Percentiles rank a stretch among this genome's conserved stretches.
phyloP scores from a whole-genome alignment of 1,140 invertebrate species.

The Listronotus bonariensis region DNA sequence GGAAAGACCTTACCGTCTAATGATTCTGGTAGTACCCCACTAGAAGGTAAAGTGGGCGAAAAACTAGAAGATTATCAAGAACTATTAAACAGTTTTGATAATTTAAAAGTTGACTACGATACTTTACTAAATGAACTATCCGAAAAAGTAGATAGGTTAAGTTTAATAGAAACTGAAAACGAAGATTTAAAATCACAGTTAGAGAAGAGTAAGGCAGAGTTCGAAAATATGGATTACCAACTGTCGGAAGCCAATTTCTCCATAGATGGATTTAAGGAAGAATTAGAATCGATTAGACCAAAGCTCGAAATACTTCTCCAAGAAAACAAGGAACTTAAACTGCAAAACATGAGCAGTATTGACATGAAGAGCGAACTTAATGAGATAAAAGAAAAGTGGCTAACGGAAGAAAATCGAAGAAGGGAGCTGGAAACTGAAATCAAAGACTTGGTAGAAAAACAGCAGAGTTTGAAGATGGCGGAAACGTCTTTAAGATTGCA shows the following conservation, averaged over 20 bases:
- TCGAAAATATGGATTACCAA: slow-evolving; percentile 57
- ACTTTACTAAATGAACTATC: slow-evolving; percentile 54
- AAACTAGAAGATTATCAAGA: slow-evolving; percentile 39
- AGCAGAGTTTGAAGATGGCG: slow-evolving; percentile 47
- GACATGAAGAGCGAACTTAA: slow-evolving; percentile 46
- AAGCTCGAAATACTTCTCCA: slow-evolving; percentile 48
- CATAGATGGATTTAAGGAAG: slow-evolving; percentile 49
- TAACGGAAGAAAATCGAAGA: slow-evolving; percentile 41
- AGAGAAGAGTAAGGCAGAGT: slow-evolving; percentile 57
- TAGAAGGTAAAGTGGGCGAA: slow-evolving; percentile 34
- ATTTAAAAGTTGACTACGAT: slow-evolving; percentile 54
- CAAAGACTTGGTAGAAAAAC: slow-evolving; percentile 43
- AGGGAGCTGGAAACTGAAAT: slow-evolving; percentile 42
- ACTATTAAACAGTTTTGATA: slow-evolving; percentile 39
- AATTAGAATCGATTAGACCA: slow-evolving; percentile 51
- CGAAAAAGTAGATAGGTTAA: slow-evolving; percentile 51
- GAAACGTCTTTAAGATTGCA: slow-evolving; percentile 50
- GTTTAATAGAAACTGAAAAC: slow-evolving; percentile 47
- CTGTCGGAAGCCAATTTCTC: slow-evolving; percentile 51
- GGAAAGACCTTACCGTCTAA: slow-evolving; percentile 8
- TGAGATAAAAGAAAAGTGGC: slow-evolving; percentile 42
- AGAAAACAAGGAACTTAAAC: slow-evolving; percentile 49
- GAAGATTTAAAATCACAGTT: slow-evolving; percentile 44
- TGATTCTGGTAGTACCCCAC: slow-evolving; percentile 23
- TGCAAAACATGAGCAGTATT: slow-evolving; percentile 49